Percentiles rank a stretch among this genome's conserved stretches.
Evolutionary conservation across 2,888 invertebrate species (phyloP).

Genomic region (Tipula confusa): DNA sequence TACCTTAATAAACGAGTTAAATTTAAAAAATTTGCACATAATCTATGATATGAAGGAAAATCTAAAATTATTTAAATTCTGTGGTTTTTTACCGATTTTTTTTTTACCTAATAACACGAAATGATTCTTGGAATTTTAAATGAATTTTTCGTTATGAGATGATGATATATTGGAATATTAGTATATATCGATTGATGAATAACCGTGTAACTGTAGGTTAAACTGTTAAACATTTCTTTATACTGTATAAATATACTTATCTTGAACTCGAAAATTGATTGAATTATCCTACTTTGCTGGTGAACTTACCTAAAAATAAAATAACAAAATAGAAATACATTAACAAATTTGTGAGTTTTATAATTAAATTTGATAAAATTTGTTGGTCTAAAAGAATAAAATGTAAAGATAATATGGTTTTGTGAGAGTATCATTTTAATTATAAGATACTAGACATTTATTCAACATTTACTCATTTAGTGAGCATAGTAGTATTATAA

Average conservation of each 20-base stretch:
- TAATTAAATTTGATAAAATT: not conserved
- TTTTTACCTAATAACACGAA: not conserved
- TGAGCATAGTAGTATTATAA: too few relatives aligned
- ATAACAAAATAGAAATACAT: not conserved
- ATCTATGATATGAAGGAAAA: not conserved
- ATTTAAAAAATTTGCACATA: not conserved
- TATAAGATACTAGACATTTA: too few relatives aligned
- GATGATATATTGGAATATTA: not conserved
- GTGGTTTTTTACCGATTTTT: not conserved
- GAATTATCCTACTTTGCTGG: not conserved
- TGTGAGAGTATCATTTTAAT: not conserved
- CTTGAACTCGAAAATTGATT: not conserved
- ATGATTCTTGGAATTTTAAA: not conserved
- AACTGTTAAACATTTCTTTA: not conserved
- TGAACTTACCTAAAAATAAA: conserved; percentile 15
- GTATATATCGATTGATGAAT: not conserved
- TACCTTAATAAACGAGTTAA: not conserved
- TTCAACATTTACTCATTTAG: too few relatives aligned
- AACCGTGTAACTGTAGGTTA: not conserved
- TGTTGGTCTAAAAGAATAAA: not conserved
- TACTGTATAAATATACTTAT: not conserved
- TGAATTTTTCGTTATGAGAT: not conserved
- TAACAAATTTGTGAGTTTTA: not conserved
- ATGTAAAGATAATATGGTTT: not conserved
- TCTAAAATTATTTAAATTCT: not conserved